These are phyloP conservation scores for Parazoanthus darwini DNA, from an alignment of 92 coral and sea anemone species.

Conservation along the genomic window DNA sequence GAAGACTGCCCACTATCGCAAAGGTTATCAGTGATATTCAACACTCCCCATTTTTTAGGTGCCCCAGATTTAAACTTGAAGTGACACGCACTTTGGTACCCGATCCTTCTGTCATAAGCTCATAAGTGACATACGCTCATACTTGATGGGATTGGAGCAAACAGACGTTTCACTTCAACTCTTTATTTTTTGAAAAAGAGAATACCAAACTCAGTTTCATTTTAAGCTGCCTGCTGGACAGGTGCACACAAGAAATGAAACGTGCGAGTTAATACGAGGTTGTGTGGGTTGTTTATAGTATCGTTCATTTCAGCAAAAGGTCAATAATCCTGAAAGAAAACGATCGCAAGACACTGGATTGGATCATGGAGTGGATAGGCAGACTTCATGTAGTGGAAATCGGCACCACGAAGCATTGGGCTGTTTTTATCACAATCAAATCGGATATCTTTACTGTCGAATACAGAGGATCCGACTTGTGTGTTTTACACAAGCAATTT, in stretches of 20 bases:
- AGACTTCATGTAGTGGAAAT: neutral
- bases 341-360: neutral
- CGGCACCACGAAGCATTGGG: conserved; percentile 25
- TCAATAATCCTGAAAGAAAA: neutral
- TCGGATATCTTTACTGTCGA: conserved; percentile 14
- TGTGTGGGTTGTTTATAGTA: conserved; percentile 2
- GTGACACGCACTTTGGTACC: conserved; percentile 14
- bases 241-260: neutral
- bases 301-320: neutral
- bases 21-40: conserved; percentile 40
- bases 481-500: conserved; percentile 3
- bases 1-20: conserved; percentile 22
- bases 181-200: neutral
- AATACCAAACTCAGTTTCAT: neutral
- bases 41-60: conserved; percentile 36
- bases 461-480: neutral
- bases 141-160: neutral
- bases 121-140: conserved; percentile 16
- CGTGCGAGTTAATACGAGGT: neutral
- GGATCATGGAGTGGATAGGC: neutral
- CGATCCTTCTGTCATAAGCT: conserved; percentile 1
- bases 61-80: conserved; percentile 14
- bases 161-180: neutral
- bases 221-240: neutral
- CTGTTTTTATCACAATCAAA: conserved; percentile 16